Evolutionary conservation across 1,140 invertebrate species (phyloP), one percentile per base, ranked within the genome.

Genomic region (Eubasilissa regina): DNA sequence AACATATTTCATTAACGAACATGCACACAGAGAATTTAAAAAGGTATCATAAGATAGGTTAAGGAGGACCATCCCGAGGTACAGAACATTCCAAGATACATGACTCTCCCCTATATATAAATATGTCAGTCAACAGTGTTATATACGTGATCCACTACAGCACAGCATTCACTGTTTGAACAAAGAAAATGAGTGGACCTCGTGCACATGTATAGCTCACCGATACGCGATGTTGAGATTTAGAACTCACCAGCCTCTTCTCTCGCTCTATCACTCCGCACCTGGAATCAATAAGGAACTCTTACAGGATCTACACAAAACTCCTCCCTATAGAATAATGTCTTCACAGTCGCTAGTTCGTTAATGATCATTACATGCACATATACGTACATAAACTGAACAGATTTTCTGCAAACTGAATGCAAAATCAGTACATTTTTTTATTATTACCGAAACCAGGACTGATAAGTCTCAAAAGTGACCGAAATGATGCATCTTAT

Each of bases 41-140:
- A 35, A 35, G 6, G 25, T 1, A 35, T 35, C 25, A 35, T 55
- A 77, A 85, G 84, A 84, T 86, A 86, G 86, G 86, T 87, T 86
- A 86, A 89, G 89, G 89, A 89, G 88, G 88, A 89, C 82, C 89
- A 89, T 89, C 89, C 89, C 89, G 89, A 89, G 89, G 89, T 88
- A 89, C 89, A 89, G 87, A 87, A 89, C 89, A 89, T 89, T 89
- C 89, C 89, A 89, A 89, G 89, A 89, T 89, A 89, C 88, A 89
- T 88, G 89, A 89, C 88, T 86, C 86, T 89, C 89, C 89, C 89
- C 89, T 89, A 88, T 87, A 87, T 87, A 87, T 79, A 83, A 74
- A 81, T 76, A 75, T 82, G 78, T 80, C 78, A 80, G 77, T 76
- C 66, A 68, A 56, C 48, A 77, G 77, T 80, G 68, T 35, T 78